Evolutionary conservation across 2,797 vertebrate genomes (phyloP).

Genomic region (Microctenopoma lineatum): DNA sequence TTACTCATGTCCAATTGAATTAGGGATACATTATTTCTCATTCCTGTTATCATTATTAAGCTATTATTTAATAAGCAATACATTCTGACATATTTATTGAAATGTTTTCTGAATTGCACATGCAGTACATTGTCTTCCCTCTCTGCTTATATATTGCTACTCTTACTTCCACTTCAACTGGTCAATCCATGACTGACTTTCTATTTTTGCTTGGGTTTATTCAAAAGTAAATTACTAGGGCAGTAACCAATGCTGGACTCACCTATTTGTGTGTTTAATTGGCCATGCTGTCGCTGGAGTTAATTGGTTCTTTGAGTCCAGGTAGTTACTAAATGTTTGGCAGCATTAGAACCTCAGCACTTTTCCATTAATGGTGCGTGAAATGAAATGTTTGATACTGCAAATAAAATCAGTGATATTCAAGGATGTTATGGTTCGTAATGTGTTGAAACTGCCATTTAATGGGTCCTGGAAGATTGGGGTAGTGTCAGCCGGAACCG

Average conservation of each 20-base stretch:
- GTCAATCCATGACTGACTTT: conserved; percentile 70
- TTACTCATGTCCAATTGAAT: conserved; percentile 45
- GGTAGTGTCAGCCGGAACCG: conserved; percentile 99
- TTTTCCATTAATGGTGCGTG: conserved; percentile 99
- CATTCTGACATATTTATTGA: conserved; percentile 4
- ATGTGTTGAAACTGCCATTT: conserved; percentile 99
- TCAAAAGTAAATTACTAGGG: conserved; percentile 83
- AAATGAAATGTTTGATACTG: conserved; percentile 99
- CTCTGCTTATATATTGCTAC: conserved; percentile 21
- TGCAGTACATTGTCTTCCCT: conserved; percentile 24
- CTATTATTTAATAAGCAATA: background rate
- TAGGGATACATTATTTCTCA: conserved; percentile 14
- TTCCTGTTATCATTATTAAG: background rate
- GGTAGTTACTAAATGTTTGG: conserved; percentile 99
- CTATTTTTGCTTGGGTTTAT: conserved; percentile 82
- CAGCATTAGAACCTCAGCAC: conserved; percentile 99
- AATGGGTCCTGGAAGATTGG: conserved; percentile 99
- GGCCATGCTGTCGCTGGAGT: conserved; percentile 99
- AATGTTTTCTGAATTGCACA: conserved; percentile 14
- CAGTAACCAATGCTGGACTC: conserved; percentile 90
- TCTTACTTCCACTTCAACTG: conserved; percentile 55
- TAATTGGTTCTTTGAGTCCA: conserved; percentile 99
- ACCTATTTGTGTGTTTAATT: conserved; percentile 99
- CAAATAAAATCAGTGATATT: conserved; percentile 99
- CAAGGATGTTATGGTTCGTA: conserved; percentile 99